phyloP scores from a whole-genome alignment of 2,797 vertebrate genomes.

The Columba guinea region DNA sequence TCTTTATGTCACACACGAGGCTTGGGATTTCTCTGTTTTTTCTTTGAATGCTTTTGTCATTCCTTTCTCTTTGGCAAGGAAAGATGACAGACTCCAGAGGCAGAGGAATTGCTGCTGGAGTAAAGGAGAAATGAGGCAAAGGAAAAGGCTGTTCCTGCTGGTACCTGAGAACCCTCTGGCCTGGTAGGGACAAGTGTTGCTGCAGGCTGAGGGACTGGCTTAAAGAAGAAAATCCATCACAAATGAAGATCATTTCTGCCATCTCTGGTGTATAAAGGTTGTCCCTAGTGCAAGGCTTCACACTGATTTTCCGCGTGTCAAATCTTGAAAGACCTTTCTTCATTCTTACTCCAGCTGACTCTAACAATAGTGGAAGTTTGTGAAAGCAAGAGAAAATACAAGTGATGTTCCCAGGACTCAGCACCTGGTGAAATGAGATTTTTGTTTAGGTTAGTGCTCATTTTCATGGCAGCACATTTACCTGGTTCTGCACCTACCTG shows the following conservation, averaged over 20 bases:
- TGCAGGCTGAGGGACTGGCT: not conserved
- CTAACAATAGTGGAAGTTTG: not conserved
- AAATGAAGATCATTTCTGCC: not conserved
- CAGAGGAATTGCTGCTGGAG: slow-evolving; percentile 13
- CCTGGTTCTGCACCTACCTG: not conserved
- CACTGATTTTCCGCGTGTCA: not conserved
- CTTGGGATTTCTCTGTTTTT: slow-evolving; percentile 57
- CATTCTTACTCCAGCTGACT: not conserved
- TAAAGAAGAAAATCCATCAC: not conserved
- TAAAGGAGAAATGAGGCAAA: not conserved
- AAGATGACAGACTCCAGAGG: slow-evolving; percentile 17
- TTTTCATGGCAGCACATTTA: not conserved
- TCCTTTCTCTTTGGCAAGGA: slow-evolving; percentile 39
- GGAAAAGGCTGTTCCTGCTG: not conserved
- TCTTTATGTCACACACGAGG: slow-evolving; percentile 57
- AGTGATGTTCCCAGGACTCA: not conserved
- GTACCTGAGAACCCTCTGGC: not conserved
- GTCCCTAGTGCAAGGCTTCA: not conserved
- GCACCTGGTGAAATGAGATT: not conserved
- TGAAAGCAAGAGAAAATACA: not conserved
- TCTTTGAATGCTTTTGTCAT: slow-evolving; percentile 50
- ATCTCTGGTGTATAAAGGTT: not conserved
- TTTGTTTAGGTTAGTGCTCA: not conserved
- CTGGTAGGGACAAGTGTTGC: not conserved
- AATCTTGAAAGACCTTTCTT: not conserved